phyloP scores from a whole-genome alignment of 2,113 vertebrate species.

The Climacteris rufus region DNA sequence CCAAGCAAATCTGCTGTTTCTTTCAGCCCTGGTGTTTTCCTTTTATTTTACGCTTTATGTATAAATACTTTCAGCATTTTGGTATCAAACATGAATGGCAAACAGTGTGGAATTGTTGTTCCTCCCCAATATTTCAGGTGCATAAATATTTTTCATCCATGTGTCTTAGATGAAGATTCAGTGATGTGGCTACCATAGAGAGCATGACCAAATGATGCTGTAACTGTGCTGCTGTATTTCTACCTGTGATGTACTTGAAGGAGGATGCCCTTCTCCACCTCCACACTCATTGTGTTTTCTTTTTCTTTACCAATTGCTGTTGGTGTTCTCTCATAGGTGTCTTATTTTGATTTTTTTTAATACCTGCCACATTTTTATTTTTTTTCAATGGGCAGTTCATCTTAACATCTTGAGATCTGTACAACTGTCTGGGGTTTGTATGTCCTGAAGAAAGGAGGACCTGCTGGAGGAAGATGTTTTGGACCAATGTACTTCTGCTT shows the following conservation, averaged over 20 bases:
- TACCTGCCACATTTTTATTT: slow-evolving; percentile 18
- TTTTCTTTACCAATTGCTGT: not conserved
- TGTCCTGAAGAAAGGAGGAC: slow-evolving; percentile 43
- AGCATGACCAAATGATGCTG: slow-evolving; percentile 42
- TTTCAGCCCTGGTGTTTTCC: not conserved
- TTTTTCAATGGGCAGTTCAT: slow-evolving; percentile 17
- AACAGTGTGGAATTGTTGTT: not conserved
- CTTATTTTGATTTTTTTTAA: not conserved
- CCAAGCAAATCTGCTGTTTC: not conserved
- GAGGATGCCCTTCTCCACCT: slow-evolving; percentile 12
- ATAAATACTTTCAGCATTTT: not conserved
- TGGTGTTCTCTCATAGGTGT: not conserved
- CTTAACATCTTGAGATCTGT: slow-evolving; percentile 40
- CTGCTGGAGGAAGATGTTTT: slow-evolving; percentile 53
- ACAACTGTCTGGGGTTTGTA: slow-evolving; percentile 39
- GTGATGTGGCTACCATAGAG: slow-evolving; percentile 21
- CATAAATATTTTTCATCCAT: slow-evolving; percentile 57
- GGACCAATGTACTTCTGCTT: slow-evolving; percentile 72
- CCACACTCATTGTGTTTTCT: not conserved
- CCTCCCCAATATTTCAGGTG: not conserved
- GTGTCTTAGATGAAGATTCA: slow-evolving; percentile 27
- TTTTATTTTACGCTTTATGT: not conserved
- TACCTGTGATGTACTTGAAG: slow-evolving; percentile 61
- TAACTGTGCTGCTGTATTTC: slow-evolving; percentile 53
- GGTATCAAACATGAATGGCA: not conserved